Evolutionary conservation across 1,140 invertebrate species (phyloP), one percentile per base, ranked within the genome.

Genomic region (Notospermus geniculatus): DNA sequence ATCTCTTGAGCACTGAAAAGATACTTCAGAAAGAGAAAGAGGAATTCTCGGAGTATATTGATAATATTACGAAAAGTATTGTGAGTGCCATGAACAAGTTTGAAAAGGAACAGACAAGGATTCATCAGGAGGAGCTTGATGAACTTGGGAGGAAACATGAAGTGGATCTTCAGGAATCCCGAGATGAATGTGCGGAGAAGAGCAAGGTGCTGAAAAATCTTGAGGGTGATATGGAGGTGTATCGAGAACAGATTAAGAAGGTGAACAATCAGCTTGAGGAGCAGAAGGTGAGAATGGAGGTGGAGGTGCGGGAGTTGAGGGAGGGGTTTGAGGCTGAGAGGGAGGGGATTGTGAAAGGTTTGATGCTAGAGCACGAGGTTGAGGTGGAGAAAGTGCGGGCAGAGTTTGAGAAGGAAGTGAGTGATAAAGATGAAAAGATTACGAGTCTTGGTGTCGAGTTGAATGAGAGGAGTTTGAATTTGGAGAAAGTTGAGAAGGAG

Each of bases 331-430:
- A 62, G 85, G 84, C 13, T 59, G 52, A 56, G 41, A 59, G 58
- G 5, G 53, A 60, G 4, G 30, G 23, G 45, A 19, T 56, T 1
- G 54, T 67, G 15, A 72, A 69, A 46, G 55, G 66, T 25, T 43
- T 72, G 60, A 74, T 64, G 45, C 80, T 88, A 11, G 86, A 88
- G 65, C 87, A 89, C 68, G 87, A 89, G 70, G 70, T 86, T 39
- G 86, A 89, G 72, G 75, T 62, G 30, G 64, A 62, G 23, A 64
- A 65, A 54, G 45, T 57, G 41, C 52, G 54, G 23, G 53, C 45
- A 30, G 79, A 84, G 32, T 71, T 87, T 41, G 83, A 87, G 58
- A 82, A 84, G 27, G 82, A 82, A 69, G 63, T 90, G 2, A 77
- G 80, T 19, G 75, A 83, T 1, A 74, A 83, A 1, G 54, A 64